Evolutionary conservation across 2,113 vertebrate species (phyloP).

Genomic region (Cyprinodon tularosa): DNA sequence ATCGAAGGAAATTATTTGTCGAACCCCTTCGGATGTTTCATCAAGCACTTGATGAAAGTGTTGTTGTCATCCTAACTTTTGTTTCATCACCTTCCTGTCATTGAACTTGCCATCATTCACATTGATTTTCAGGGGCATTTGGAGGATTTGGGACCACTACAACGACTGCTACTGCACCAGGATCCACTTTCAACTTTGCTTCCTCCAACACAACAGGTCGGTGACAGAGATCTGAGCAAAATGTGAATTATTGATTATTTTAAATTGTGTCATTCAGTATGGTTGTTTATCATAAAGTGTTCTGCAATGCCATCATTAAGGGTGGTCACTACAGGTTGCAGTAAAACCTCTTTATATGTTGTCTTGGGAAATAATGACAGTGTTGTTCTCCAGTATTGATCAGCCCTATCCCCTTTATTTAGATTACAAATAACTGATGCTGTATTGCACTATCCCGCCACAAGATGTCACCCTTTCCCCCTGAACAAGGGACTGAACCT

Average conservation of each 20-base stretch:
- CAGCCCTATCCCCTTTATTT: not conserved
- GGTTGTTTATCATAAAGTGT: not conserved
- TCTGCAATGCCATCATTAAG: not conserved
- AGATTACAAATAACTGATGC: not conserved
- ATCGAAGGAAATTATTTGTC: not conserved
- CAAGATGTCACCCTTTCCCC: constrained; percentile 30
- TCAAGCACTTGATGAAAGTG: not conserved
- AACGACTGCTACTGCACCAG: constrained; percentile 79
- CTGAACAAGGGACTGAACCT: not conserved
- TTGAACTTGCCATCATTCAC: constrained; percentile 23
- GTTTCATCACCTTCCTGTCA: not conserved
- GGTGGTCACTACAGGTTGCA: not conserved
- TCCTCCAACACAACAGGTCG: constrained; percentile 87
- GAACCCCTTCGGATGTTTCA: constrained; percentile 6
- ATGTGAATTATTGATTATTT: too few relatives aligned
- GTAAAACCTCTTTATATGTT: not conserved
- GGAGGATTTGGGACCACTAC: constrained; percentile 91
- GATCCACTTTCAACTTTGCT: constrained; percentile 89
- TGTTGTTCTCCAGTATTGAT: not conserved
- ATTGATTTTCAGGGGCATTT: constrained; percentile 83
- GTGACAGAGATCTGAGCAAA: not conserved
- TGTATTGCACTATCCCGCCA: constrained; percentile 2
- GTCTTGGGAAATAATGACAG: not conserved
- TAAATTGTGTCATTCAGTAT: too few relatives aligned
- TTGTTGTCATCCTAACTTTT: not conserved